Evolutionary conservation across 2,797 vertebrate species (phyloP).

Genomic region (Geotrypetes seraphini): DNA sequence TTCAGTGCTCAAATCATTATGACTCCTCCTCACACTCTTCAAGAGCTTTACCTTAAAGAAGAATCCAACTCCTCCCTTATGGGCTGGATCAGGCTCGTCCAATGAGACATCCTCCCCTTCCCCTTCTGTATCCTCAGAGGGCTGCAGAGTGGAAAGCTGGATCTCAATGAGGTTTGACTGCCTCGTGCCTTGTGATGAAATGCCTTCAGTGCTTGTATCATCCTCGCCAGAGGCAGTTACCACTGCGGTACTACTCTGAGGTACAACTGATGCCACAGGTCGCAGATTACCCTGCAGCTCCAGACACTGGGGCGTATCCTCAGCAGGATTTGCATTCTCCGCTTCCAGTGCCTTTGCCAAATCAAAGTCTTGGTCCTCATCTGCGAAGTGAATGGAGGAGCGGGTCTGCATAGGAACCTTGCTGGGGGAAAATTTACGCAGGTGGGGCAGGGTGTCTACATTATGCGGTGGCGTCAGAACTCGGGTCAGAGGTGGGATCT

Average conservation of each 20-base stretch:
- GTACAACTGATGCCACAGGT: slow-evolving; percentile 10
- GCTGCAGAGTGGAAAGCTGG: slow-evolving; percentile 59
- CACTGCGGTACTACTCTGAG: slow-evolving; percentile 12
- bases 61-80: slow-evolving; percentile 65
- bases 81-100: slow-evolving; percentile 35
- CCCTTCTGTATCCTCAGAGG: slow-evolving; percentile 41
- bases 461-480: slow-evolving; percentile 66
- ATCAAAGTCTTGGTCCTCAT: slow-evolving; percentile 2
- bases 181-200: slow-evolving; percentile 49
- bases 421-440: slow-evolving; percentile 67
- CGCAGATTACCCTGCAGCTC: slow-evolving; percentile 47
- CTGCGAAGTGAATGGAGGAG: slow-evolving; percentile 70
- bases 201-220: slow-evolving; percentile 58
- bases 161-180: slow-evolving; percentile 75
- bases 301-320: slow-evolving; percentile 46
- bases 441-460: slow-evolving; percentile 78
- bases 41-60: slow-evolving; percentile 81
- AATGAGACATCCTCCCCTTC: slow-evolving; percentile 59
- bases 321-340: too few relatives aligned
- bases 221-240: slow-evolving; percentile 2
- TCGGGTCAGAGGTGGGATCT: slow-evolving; percentile 56
- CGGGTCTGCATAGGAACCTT: slow-evolving; percentile 72
- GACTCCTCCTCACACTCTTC: too few relatives aligned
- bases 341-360: too few relatives aligned
- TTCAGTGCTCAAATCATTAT: too few relatives aligned